Evolutionary conservation across 1,140 invertebrate species (phyloP).

Genomic region (Magallana angulata): DNA sequence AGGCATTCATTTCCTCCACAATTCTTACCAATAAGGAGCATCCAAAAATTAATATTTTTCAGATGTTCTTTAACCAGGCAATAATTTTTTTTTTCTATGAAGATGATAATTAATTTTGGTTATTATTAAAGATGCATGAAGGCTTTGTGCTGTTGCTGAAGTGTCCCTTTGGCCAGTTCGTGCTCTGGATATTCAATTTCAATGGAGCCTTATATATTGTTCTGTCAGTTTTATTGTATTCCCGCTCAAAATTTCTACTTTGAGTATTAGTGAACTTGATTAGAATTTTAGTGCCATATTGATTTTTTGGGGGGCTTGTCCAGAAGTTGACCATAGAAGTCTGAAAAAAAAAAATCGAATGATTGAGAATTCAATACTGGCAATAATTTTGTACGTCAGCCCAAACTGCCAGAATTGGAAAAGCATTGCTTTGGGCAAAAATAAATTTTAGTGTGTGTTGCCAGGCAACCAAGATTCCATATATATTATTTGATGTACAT

Average conservation of each 20-base stretch:
- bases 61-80: conserved; percentile 11
- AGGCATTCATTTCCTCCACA: too few relatives aligned
- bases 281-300: conserved; percentile 46
- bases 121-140: conserved; percentile 32
- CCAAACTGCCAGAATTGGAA: conserved; percentile 45
- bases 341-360: conserved; percentile 38
- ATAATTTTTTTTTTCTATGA: conserved; percentile 19
- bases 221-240: conserved; percentile 37
- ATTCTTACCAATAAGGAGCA: background rate
- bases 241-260: conserved; percentile 32
- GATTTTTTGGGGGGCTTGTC: conserved; percentile 35
- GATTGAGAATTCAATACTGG: conserved; percentile 45
- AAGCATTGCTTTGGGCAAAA: conserved; percentile 45
- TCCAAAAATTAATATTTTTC: conserved; percentile 30
- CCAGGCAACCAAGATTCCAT: conserved; percentile 41
- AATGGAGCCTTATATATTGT: conserved; percentile 31
- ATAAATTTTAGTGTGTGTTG: conserved; percentile 47
- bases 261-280: conserved; percentile 39
- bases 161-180: conserved; percentile 35
- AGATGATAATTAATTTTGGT: conserved; percentile 29
- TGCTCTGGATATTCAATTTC: conserved; percentile 31
- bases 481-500: conserved; percentile 48
- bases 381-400: conserved; percentile 39
- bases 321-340: conserved; percentile 38
- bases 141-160: conserved; percentile 12